Evolutionary conservation across 1,140 invertebrate species (phyloP), one percentile per base, ranked within the genome.

Genomic region (Bombus terrestris): DNA sequence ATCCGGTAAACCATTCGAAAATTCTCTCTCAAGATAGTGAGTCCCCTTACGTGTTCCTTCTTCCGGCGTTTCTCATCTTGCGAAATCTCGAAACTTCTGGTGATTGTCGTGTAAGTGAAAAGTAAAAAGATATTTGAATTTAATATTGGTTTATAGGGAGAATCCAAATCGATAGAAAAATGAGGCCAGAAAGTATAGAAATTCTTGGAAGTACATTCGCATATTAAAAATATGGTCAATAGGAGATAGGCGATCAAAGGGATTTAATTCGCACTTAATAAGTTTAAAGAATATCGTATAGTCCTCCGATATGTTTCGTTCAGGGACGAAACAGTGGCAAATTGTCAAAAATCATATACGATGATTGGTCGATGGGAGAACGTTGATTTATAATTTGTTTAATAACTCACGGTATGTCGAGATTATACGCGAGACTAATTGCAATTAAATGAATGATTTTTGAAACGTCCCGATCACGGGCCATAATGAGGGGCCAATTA

Each of bases 371-470:
- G 28, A 1, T 41, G 37, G 25, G 37, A 39, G 0, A 15, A 28
- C 13, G 25, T 64, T 22, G 37, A n/a, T 39, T 71, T 12, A 32
- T 28, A 73, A 73, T 68, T 83, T 78, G 32, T 69, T 69, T 41
- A 78, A 83, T 64, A 69, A n/a, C 22, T 18, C 64, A n/a, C 47
- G 13, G 6, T 32, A 13, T 10, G 3, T 28, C 1, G 15, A 53
- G 28, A 83, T 83, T 83, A 76, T n/a, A 35, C 62, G 43, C 25
- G 32, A 47, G 32, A 72, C 25, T 85, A 80, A 80, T 72, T 85
- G 77, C 76, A 85, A 85, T 85, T 62, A 80, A 80, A 72, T 41
- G 68, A 13, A 53, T 53, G 53, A 25, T 80, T 85, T 80, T 73
- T 72, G 64, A 47, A 59, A 64, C 41, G 39, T 47, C 12, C 80